Evolutionary conservation across 1,140 invertebrate species (phyloP).

Genomic region (Ericerus pela): DNA sequence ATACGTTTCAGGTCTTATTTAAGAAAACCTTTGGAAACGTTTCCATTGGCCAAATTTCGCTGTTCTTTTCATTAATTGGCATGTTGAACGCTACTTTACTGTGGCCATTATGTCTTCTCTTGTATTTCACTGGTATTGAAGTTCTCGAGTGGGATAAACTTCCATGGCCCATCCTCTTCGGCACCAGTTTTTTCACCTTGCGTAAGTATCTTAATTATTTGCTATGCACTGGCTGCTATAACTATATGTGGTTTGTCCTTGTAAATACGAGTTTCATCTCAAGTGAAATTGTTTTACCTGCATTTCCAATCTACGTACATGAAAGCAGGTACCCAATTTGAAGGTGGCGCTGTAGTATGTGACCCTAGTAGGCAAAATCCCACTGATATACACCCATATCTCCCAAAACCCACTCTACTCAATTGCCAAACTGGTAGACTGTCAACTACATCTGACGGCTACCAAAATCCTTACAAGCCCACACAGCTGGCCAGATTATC

Average conservation of each 20-base stretch:
- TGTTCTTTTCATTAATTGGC: constrained; percentile 76
- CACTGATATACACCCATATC: too few species aligned
- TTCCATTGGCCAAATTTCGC: constrained; percentile 66
- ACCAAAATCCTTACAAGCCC: too few species aligned
- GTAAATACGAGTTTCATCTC: too few species aligned
- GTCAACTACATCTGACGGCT: too few species aligned
- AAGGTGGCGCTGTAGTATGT: too few species aligned
- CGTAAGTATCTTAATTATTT: constrained; percentile 37
- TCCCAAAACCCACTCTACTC: too few species aligned
- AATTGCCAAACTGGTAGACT: too few species aligned
- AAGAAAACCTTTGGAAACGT: constrained; percentile 83
- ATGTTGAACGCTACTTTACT: constrained; percentile 64
- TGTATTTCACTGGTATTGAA: constrained; percentile 74
- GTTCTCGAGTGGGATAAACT: constrained; percentile 56
- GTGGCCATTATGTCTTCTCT: constrained; percentile 68
- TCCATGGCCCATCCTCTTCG: constrained; percentile 63
- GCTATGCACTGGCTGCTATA: not conserved
- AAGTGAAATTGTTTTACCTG: too few species aligned
- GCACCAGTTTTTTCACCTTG: constrained; percentile 58
- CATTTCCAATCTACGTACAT: too few species aligned
- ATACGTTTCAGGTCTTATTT: constrained; percentile 54
- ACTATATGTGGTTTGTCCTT: not conserved
- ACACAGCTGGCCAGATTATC: too few species aligned
- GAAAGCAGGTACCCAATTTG: too few species aligned
- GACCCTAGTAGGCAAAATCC: too few species aligned